Evolutionary conservation across 2,113 vertebrate genomes (phyloP).

Genomic region (Pseudorhombus dupliciocellatus): DNA sequence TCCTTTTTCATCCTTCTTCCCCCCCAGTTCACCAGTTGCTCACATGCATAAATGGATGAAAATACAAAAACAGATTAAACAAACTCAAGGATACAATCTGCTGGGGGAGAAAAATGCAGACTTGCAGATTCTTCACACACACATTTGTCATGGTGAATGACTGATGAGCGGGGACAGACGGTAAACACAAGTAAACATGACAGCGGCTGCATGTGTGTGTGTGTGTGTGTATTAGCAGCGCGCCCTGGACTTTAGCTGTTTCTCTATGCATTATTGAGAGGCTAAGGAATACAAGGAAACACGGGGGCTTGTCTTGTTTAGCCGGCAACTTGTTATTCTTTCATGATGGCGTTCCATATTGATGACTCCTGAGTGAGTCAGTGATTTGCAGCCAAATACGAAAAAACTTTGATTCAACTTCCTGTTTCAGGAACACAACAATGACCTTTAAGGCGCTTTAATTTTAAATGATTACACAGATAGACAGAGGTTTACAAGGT

Average conservation of each 20-base stretch:
- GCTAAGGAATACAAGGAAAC: slow-evolving; percentile 52
- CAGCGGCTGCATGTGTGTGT: slow-evolving; percentile 22
- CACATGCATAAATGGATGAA: slow-evolving; percentile 65
- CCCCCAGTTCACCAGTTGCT: slow-evolving; percentile 46
- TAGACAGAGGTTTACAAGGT: slow-evolving; percentile 38
- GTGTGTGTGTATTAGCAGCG: slow-evolving; percentile 34
- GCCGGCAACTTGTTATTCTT: slow-evolving; percentile 59
- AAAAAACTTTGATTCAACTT: slow-evolving; percentile 58
- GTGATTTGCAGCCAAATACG: slow-evolving; percentile 66
- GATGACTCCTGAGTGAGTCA: slow-evolving; percentile 67
- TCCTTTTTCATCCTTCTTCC: not conserved
- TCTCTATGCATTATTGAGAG: slow-evolving; percentile 69
- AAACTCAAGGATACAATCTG: slow-evolving; percentile 54
- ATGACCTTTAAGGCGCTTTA: slow-evolving; percentile 48
- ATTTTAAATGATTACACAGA: slow-evolving; percentile 14
- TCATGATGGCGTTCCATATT: slow-evolving; percentile 72
- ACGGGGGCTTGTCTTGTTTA: slow-evolving; percentile 58
- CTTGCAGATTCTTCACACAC: slow-evolving; percentile 76
- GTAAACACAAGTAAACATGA: slow-evolving; percentile 60
- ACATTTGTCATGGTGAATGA: slow-evolving; percentile 77
- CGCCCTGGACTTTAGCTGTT: slow-evolving; percentile 38
- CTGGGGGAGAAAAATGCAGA: slow-evolving; percentile 73
- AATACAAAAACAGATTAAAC: slow-evolving; percentile 48
- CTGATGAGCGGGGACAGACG: slow-evolving; percentile 68
- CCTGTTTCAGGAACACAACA: slow-evolving; percentile 23